Evolutionary conservation across 2,113 vertebrate species (phyloP), one percentile per base, ranked within the genome.

Genomic region (Sander vitreus): DNA sequence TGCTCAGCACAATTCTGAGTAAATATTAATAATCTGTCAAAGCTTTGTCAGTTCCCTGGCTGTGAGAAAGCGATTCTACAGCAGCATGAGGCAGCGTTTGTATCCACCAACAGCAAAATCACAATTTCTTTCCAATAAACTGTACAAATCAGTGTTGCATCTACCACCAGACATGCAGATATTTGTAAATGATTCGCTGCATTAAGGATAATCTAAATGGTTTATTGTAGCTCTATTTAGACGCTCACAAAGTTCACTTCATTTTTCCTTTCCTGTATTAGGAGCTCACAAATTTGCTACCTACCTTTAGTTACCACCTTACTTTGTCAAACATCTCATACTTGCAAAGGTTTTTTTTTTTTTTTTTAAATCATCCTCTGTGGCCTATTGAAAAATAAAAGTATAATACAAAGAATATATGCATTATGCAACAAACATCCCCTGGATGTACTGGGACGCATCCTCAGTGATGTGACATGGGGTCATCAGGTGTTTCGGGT

Each of bases 1-100:
- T 4, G 30, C 73, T 88, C 87, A 88, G 87, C 85, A 81, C 57
- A 83, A 73, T 16, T 66, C 65, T 55, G 69, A 80, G 30, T 59
- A 73, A 75, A 82, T 64, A 80, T 77, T 81, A 82, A 82, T 80
- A 73, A 76, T 50, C 27, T 18, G 57, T 51, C 47, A 1, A 11
- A 23, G 62, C 12, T 65, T 85, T 16, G 59, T 84, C 72, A 48
- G 59, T 21, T 77, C 50, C 13, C 54, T 21, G 19, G 63, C 62
- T 15, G 58, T 12, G 54, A 68, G 48, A 30, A 55, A 27, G 12
- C 5, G 30, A 43, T 78, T 71, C 25, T 8, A 19, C 4, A 2
- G 39, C 47, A 60, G 51, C 60, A 21, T 6, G 11, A 4, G 64
- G 45, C 25, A 21, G 23, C 63, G 21, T 73, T 23, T 70, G 43